Evolutionary conservation across 2,113 vertebrate species (phyloP), one percentile per base, ranked within the genome.

Genomic region (Thalassoma bifasciatum): DNA sequence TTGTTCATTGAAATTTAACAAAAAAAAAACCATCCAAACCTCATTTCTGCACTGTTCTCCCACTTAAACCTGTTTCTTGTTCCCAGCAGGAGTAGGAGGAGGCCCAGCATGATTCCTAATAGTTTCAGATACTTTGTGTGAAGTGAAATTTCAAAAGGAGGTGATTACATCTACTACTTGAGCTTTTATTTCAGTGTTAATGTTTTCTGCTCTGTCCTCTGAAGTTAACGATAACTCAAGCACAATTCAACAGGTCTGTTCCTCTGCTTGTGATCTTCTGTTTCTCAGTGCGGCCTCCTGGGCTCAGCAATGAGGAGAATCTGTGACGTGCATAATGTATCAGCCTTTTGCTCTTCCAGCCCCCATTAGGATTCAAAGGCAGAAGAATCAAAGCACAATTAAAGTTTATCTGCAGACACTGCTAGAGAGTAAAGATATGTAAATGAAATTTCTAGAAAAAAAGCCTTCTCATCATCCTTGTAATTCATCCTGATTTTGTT

Each of bases 341-440:
- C 72, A 65, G 24, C 23, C 38, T 63, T 75, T 71, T 75, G 26
- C 60, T 73, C 40, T 46, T 21, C 30, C 21, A 75, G 76, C 24
- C 37, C 75, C 66, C 70, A 77, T 62, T 75, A 77, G 49, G 23
- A 77, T 52, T 77, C 62, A 80, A 63, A 75, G 36, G 57, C 75
- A 51, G 67, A 53, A 72, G 59, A 77, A 82, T 86, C 62, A 72
- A 82, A 81, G 69, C 62, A 46, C 9, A 19, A 81, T 82, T 72
- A 59, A 64, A 71, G 72, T 84, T 82, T 77, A 79, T 88, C 66
- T 72, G 69, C 66, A 75, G 60, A 75, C 52, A 22, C 53, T 17
- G 54, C 68, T 73, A 72, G 66, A 75, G 63, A 34, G 7, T 69
- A 66, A 69, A 56, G 50, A 80, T 80, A 79, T 86, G 79, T 69